Base-by-base conservation (phyloP, 2,888 invertebrate species). In the Branchipolynoe longqiensis region DNA sequence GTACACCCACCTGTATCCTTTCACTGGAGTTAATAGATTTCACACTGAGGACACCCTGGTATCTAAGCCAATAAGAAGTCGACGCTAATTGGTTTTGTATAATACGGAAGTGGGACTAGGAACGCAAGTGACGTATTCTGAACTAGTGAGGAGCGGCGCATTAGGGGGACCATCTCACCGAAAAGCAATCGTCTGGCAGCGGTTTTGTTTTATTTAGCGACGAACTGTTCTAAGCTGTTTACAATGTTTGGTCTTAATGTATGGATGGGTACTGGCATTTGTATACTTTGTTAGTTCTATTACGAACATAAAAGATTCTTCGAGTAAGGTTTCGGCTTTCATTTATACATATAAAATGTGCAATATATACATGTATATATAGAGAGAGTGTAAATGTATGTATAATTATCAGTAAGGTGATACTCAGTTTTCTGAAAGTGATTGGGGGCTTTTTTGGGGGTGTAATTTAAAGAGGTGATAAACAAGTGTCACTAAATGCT, bases 291-390 rank as follows among this genome's bases (percentile, higher is more conserved):
- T 62, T 62, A 62, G 62, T 62, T 62, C 6, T 62, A 31, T 62
- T 12, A 25, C 3, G 62, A 14, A 3, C 62, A 62, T 12, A 25
- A 33, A 36, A 33, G 36, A 33, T 69, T 38, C 36, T 69, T 22
- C 18, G 36, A 36, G 69, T 69, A 69, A 69, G 36, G 69, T 69
- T 69, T 69, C 25, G 38, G 69, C 69, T 69, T 69, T 69, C 36
- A 69, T 69, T 36, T 18, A 14, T 69, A 69, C 36, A n/a, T 69
- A 69, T 69, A 69, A 1, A 14, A 69, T 38, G 69, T 69, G 69
- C 69, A 69, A 69, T 69, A 69, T 69, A 69, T 69, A 69, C 38
- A 69, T 36, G 38, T 69, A 36, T 69, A 69, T 69, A 69, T 69
- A 69, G 38, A 69, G 8, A 69, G 4, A 58, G 48, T 8, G n/a